Evolutionary conservation across 1,140 invertebrate species (phyloP).

Genomic region (Brevipalpus yothersi): DNA sequence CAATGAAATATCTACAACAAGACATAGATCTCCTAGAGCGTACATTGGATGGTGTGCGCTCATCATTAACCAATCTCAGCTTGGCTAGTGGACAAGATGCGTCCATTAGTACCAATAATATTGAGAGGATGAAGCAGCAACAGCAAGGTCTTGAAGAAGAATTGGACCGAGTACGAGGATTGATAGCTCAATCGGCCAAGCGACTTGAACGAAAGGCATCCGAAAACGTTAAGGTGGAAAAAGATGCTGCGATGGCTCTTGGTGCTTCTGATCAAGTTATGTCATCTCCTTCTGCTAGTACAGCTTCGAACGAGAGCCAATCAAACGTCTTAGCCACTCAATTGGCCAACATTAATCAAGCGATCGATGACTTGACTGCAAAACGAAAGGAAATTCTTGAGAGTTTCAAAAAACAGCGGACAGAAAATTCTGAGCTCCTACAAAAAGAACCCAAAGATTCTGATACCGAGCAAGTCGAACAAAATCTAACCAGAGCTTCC

Average conservation of each 20-base stretch:
- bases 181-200: constrained; percentile 69
- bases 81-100: too few relatives aligned
- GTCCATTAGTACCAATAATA: constrained; percentile 26
- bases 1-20: not conserved
- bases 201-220: constrained; percentile 69
- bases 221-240: constrained; percentile 60
- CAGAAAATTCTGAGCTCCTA: not conserved
- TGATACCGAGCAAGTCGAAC: constrained; percentile 12
- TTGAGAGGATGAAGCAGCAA: constrained; percentile 40
- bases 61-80: constrained; percentile 20
- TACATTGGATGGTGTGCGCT: constrained; percentile 36
- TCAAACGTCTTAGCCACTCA: constrained; percentile 38
- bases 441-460: constrained; percentile 14
- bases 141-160: constrained; percentile 50
- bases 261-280: constrained; percentile 50
- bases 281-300: constrained; percentile 11
- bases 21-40: constrained; percentile 42
- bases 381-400: constrained; percentile 37
- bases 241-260: constrained; percentile 52
- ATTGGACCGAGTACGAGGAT: constrained; percentile 47
- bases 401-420: not conserved
- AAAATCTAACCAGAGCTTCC: not conserved
- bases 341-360: constrained; percentile 47
- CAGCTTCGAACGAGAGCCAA: not conserved
- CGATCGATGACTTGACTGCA: constrained; percentile 54